Evolutionary conservation across 1,140 invertebrate genomes (phyloP).

Genomic region (Bombus balteatus): DNA sequence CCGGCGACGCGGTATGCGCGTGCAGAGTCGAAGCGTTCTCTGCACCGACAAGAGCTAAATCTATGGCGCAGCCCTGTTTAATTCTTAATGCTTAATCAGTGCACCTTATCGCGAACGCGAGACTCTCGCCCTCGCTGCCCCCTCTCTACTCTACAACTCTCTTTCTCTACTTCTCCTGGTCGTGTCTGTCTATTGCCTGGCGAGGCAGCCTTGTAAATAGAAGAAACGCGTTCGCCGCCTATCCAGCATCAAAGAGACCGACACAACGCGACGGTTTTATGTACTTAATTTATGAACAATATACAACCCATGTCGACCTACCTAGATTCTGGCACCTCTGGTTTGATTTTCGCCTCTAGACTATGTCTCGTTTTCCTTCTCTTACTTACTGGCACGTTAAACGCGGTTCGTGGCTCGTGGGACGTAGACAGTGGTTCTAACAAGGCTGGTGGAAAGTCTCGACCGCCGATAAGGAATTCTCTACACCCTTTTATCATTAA

Average conservation of each 20-base stretch:
- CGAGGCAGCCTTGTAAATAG: constrained; percentile 71
- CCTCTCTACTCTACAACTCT: constrained; percentile 22
- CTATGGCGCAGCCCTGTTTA: constrained; percentile 63
- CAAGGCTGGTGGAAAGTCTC: constrained; percentile 8
- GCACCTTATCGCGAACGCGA: constrained; percentile 64
- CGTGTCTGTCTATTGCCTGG: constrained; percentile 27
- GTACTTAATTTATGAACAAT: constrained; percentile 80
- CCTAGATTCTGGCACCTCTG: constrained; percentile 73
- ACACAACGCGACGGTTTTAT: constrained; percentile 74
- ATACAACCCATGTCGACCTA: constrained; percentile 69
- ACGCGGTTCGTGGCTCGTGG: neutral
- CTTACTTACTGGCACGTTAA: neutral
- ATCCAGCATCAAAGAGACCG: constrained; percentile 78
- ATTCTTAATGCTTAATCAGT: constrained; percentile 73
- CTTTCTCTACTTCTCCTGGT: neutral
- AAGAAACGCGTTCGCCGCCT: constrained; percentile 71
- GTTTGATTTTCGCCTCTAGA: neutral
- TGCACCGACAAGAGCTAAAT: constrained; percentile 46
- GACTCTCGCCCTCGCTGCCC: neutral
- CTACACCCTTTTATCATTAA: constrained; percentile 52
- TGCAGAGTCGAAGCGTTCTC: constrained; percentile 11
- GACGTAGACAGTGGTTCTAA: neutral
- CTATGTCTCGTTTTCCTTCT: neutral
- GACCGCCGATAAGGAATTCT: constrained; percentile 52
- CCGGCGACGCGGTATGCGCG: constrained; percentile 30